Percentiles rank a stretch among this genome's conserved stretches.
Evolutionary conservation across 2,113 vertebrate genomes (phyloP).

Genomic region (Gavia stellata): DNA sequence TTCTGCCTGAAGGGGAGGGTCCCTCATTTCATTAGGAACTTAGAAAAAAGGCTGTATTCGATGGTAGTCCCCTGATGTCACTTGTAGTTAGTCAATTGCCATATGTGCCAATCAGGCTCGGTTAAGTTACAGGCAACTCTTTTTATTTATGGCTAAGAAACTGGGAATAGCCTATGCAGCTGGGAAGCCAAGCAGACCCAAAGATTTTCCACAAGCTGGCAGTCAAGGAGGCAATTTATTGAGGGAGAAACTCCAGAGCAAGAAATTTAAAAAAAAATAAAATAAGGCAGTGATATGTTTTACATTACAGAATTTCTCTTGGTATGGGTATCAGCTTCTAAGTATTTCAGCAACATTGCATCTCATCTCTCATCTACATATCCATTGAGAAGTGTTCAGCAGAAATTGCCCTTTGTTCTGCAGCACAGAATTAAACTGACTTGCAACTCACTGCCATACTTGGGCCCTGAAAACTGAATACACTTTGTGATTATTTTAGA

Average conservation of each 20-base stretch:
- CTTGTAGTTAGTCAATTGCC: conserved; percentile 49
- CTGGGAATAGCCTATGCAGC: conserved; percentile 33
- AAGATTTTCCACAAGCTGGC: conserved; percentile 30
- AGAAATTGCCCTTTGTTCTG: conserved; percentile 73
- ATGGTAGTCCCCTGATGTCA: background rate
- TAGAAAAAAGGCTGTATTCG: background rate
- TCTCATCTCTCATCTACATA: conserved; percentile 71
- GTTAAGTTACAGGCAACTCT: conserved; percentile 48
- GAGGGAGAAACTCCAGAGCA: conserved; percentile 70
- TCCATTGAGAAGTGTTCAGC: conserved; percentile 67
- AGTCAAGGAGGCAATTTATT: conserved; percentile 64
- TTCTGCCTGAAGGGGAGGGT: conserved; percentile 25
- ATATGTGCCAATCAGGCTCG: conserved; percentile 21
- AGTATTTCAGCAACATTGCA: conserved; percentile 71
- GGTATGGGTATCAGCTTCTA: conserved; percentile 68
- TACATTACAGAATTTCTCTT: conserved; percentile 67
- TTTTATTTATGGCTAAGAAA: conserved; percentile 48
- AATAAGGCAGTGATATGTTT: conserved; percentile 55
- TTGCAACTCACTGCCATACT: conserved; percentile 54
- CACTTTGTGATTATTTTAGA: conserved; percentile 44
- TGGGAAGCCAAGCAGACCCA: conserved; percentile 30
- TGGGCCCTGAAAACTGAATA: conserved; percentile 43
- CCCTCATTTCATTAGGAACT: background rate
- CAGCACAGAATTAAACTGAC: conserved; percentile 56
- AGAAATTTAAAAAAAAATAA: conserved; percentile 66